Base-by-base conservation (phyloP, 2,797 vertebrate genomes). In the Helicolenus hilgendorfi region DNA sequence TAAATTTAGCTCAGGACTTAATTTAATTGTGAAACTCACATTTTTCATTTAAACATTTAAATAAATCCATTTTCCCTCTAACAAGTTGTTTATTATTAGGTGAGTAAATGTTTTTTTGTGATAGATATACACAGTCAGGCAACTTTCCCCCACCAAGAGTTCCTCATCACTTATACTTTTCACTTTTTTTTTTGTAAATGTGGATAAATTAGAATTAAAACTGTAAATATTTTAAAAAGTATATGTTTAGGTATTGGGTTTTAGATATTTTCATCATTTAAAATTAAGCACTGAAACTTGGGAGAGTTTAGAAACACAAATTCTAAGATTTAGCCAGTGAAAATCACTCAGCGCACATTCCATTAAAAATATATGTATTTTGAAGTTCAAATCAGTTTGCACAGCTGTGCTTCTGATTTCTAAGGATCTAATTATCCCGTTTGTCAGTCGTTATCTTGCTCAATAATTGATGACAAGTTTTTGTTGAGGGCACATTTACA, bases 381-480 rank as follows among this genome's bases (percentile, higher is more conserved):
- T 70, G 0, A 77, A 53, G 31, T 63, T 67, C 1, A 56, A 13
- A 55, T 71, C 7, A 49, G 9, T 14, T 60, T 68, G 2, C 14
- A 3, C 2, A 8, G 2, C 9, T 77, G 3, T 63, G 4, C 18
- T 33, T 78, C 35, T 38, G 3, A 41, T 64, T 89, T 82, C 24
- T 68, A 7, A 63, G 7, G 3, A 5, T 36, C 4, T 38, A 55
- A 63, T 58, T 59, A 68, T 81, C 36, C 13, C 3, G 1, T 70
- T 84, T 65, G 22, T 68, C 20, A 63, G 49, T 53, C 58, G 1
- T 20, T 31, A 26, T 27, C 2, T 60, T 49, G 1, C 14, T 38
- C 31, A 72, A n/a, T 74, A 81, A 87, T 55, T 77, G 10, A 58
- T 73, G n/a, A n/a, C 79, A 89, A n/a, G 1, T 5, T 67, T 64